These are phyloP conservation scores for Pogonomyrmex californicus DNA, from an alignment of 1,140 invertebrate genomes.

Conservation along the genomic window DNA sequence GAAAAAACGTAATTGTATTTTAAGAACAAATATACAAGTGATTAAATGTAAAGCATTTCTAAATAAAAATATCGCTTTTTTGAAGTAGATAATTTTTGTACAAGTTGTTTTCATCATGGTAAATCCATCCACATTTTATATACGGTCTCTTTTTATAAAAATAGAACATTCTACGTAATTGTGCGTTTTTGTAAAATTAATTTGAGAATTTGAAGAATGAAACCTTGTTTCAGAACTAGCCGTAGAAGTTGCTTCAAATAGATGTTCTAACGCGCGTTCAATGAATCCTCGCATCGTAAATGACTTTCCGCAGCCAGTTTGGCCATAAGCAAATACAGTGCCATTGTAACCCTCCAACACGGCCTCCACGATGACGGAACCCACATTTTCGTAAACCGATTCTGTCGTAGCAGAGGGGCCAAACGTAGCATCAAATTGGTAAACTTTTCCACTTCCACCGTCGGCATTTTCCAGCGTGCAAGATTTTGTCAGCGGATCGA, in stretches of 20 bases:
- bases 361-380: constrained; percentile 88
- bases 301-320: constrained; percentile 95
- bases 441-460: constrained; percentile 80
- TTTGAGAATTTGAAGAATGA: not conserved
- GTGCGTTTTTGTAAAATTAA: not conserved
- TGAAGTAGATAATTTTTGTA: no score
- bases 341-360: constrained; percentile 96
- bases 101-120: no score
- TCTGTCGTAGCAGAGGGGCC: constrained; percentile 81
- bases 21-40: no score
- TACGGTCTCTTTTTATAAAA: not conserved
- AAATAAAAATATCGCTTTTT: no score
- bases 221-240: constrained; percentile 91
- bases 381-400: constrained; percentile 84
- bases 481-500: constrained; percentile 90
- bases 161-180: not conserved
- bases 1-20: no score
- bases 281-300: constrained; percentile 95
- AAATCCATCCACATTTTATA: not conserved
- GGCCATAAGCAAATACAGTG: constrained; percentile 95
- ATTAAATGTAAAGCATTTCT: no score
- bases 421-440: constrained; percentile 85
- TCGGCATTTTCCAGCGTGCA: constrained; percentile 92
- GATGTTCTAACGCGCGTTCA: constrained; percentile 95
- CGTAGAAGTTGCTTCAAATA: constrained; percentile 96